Conservation (phyloP, 2,797 vertebrate genomes). For the Triplophysa bombifrons region DNA sequence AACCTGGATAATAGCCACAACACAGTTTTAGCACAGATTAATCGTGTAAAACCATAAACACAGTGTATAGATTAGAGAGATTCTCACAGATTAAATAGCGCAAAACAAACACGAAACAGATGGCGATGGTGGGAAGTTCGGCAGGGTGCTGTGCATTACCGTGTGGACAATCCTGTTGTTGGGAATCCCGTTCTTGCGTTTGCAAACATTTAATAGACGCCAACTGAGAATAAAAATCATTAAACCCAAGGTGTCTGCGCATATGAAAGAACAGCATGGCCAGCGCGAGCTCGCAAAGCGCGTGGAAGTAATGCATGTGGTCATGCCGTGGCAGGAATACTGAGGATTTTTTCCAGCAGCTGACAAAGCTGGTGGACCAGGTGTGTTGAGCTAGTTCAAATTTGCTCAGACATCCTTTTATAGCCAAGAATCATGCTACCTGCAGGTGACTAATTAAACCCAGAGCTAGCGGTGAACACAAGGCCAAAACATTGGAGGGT, state of each 20-base stretch:
- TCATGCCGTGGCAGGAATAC: slow-evolving; percentile 40
- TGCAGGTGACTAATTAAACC: slow-evolving; percentile 44
- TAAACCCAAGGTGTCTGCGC: slow-evolving; percentile 15
- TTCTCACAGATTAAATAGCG: slow-evolving; percentile 50
- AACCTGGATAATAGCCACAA: slow-evolving; percentile 4
- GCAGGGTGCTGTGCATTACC: slow-evolving; percentile 23
- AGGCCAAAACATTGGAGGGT: slow-evolving; percentile 21
- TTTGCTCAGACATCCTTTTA: slow-evolving; percentile 47
- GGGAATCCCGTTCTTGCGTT: slow-evolving; percentile 39
- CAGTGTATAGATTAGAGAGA: slow-evolving; percentile 46
- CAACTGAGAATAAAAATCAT: slow-evolving; percentile 9
- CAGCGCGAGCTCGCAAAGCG: slow-evolving; percentile 9
- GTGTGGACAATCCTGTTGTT: slow-evolving; percentile 51
- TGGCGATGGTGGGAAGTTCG: slow-evolving; percentile 48
- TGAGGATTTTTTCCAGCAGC: slow-evolving; percentile 34
- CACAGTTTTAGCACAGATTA: slow-evolving; percentile 17
- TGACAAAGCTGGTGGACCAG: slow-evolving; percentile 49
- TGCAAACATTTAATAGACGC: slow-evolving; percentile 42
- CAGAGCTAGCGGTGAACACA: slow-evolving; percentile 10
- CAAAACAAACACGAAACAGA: slow-evolving; percentile 58
- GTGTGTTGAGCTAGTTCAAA: slow-evolving; percentile 54
- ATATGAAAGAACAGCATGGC: background rate
- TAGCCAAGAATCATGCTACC: slow-evolving; percentile 35
- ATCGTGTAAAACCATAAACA: slow-evolving; percentile 25
- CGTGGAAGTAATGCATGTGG: slow-evolving; percentile 13